Evolutionary conservation across 23 tunicate species (phyloP), one percentile per base, ranked within the genome.

Genomic region (Oikopleura albicans): DNA sequence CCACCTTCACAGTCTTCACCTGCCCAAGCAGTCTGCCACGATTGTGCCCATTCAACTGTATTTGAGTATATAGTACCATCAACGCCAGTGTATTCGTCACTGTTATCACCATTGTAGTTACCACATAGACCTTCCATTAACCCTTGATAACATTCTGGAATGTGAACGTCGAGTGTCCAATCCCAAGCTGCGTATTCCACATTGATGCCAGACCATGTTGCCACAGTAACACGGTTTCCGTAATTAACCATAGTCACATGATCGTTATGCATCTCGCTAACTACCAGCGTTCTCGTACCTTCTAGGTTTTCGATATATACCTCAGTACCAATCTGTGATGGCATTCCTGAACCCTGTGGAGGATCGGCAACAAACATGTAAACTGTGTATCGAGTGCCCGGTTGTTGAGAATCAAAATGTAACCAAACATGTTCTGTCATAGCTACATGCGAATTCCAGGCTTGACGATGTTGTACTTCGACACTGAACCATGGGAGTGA

Each of bases 61-160:
- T n/a, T n/a, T n/a, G 63, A 49, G 22, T 49, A 49, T 8, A 49
- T 37, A 31, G 34, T 29, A 12, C 79, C 79, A 71, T 71, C 31
- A 71, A 27, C 4, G 34, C 27, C 33, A 16, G 79, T 2, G 56
- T 84, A 85, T 39, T 89, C 92, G 41, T 89, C 92, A 57, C 75
- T 56, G 0, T 86, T 85, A 38, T 87, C 41, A 38, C 89, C 89
- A 83, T 89, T 89, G 39, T 39, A 87, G 57, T 89, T 85, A 1
- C 92, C 92, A 39, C 92, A 89, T 39, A 89, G 85, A 66, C 92
- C 92, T 89, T 37, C 33, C 40, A 28, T 38, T 2, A 83, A 4
- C n/a, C 16, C 16, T 8, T 12, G 12, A 49, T 49, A 49, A 28
- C 57, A 27, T 76, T 83, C 29, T 22, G 63, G 63, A n/a, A 83